Conservation (phyloP, 2,888 invertebrate genomes). For the Polyommatus icarus region DNA sequence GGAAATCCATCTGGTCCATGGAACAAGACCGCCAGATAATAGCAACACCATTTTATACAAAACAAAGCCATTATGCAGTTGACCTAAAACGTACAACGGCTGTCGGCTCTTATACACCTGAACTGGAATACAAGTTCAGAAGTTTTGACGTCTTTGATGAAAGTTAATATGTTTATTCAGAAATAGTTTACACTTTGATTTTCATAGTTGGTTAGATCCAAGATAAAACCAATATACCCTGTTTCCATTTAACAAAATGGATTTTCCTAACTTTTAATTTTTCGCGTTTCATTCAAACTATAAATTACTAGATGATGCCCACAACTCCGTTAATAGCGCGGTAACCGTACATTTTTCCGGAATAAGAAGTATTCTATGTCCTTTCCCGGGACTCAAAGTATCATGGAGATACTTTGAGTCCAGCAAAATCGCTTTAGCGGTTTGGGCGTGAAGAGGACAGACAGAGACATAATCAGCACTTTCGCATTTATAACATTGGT, state of each 20-base stretch:
- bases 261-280: not conserved
- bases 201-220: no score
- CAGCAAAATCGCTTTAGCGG: no score
- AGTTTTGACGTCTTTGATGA: not conserved
- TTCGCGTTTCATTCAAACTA: not conserved
- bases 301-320: conserved; percentile 13
- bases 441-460: no score
- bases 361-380: no score
- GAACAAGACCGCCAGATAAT: conserved; percentile 5
- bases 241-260: no score
- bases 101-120: not conserved
- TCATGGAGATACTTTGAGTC: no score
- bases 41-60: conserved; percentile 21
- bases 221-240: no score
- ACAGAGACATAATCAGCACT: no score
- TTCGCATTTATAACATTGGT: no score
- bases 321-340: no score
- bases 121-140: not conserved
- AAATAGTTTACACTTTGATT: not conserved
- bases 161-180: not conserved
- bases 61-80: conserved; percentile 9
- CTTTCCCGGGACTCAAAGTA: no score
- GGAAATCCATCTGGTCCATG: conserved; percentile 1
- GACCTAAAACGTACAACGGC: conserved; percentile 3
- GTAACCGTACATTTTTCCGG: no score